These are phyloP conservation scores for Elephantulus edwardii DNA, from an alignment of 2,113 vertebrate species.

Conservation along the genomic window DNA sequence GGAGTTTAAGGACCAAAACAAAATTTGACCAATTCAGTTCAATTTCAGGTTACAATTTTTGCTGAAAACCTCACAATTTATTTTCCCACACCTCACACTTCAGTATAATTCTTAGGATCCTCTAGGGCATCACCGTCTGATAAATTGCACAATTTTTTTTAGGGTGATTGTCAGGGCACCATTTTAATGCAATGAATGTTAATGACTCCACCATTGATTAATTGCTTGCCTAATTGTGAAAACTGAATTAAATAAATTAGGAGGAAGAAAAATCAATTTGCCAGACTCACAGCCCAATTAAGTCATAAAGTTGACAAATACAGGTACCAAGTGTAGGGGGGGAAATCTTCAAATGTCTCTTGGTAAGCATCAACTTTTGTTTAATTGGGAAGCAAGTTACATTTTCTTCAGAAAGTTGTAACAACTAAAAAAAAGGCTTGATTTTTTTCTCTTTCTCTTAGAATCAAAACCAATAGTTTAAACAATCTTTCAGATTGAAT, in stretches of 20 bases:
- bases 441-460: conserved; percentile 26
- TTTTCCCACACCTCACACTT: background rate
- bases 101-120: conserved; percentile 9
- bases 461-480: conserved; percentile 37
- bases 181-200: conserved; percentile 78
- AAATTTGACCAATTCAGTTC: background rate
- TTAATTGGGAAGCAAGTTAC: conserved; percentile 66
- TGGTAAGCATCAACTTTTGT: conserved; percentile 54
- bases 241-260: conserved; percentile 81
- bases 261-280: conserved; percentile 79
- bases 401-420: conserved; percentile 53
- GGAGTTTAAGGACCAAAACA: background rate
- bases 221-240: conserved; percentile 80
- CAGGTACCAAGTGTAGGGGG: conserved; percentile 60
- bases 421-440: conserved; percentile 47
- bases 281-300: conserved; percentile 73
- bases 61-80: background rate
- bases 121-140: conserved; percentile 35
- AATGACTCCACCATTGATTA: conserved; percentile 79
- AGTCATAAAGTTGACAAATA: conserved; percentile 81
- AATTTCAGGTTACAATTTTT: conserved; percentile 26
- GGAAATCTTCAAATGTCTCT: conserved; percentile 46
- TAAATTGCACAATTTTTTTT: conserved; percentile 67
- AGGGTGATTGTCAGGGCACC: conserved; percentile 72
- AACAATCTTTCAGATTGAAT: background rate